Base-by-base conservation (phyloP, 2,113 vertebrate species). In the Chamaetylas fuelleborni region DNA sequence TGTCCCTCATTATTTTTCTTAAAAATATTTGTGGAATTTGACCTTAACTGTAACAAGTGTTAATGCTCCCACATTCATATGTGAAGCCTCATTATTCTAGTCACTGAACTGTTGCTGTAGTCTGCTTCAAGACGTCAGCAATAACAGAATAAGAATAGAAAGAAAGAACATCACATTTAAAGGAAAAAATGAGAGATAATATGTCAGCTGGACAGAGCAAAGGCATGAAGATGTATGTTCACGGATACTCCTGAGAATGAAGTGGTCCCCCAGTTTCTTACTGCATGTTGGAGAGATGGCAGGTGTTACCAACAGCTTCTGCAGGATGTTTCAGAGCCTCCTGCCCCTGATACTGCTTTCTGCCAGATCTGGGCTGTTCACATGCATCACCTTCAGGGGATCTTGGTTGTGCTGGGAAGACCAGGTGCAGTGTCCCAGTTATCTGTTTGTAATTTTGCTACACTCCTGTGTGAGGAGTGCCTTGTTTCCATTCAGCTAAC, bases 321-420 rank as follows among this genome's bases (percentile, higher is more conserved):
- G 61, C 5, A 28, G 24, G 34, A 45, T 0, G 1, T 11, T 76
- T 71, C 42, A 79, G 28, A 3, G 0, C 12, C 51, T 19, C 3
- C 42, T 48, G 19, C 24, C 14, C 15, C 20, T 4, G 5, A 9
- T 18, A 54, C 17, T 24, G 9, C 12, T n/a, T 58, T 54, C 40
- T 54, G 28, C n/a, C 66, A 62, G 9, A 7, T 10, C 43, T 64
- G 6, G 15, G 3, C 1, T 0, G 40, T 25, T 64, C 20, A 18
- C 9, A 8, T 10, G 13, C 2, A 3, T 29, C 40, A 29, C 12
- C 3, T 36, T 71, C 38, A 36, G 16, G 11, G 14, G 14, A 40
- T 53, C 42, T 60, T 34, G 9, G 8, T 19, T 76, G 31, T 22
- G 6, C 33, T 57, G 36, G 8, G 24, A 33, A 62, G 36, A 42